These are phyloP conservation scores for Meiosimyza decipiens DNA, from an alignment of 2,888 invertebrate genomes.

Conservation along the genomic window DNA sequence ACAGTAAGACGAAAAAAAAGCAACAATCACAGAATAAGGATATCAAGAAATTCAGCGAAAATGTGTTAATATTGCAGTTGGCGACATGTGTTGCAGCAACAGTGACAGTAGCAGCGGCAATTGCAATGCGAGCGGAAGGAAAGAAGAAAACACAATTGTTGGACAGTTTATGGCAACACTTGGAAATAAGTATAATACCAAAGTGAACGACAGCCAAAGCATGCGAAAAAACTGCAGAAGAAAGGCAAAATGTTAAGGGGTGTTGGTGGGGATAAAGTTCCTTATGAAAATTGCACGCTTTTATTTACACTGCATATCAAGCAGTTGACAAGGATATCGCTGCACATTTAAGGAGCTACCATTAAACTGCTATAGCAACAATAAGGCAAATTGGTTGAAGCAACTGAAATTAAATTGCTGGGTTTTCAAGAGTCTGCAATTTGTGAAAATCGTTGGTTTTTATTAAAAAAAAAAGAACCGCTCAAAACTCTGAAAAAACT, in stretches of 20 bases:
- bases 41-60: conserved; percentile 24
- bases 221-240: not conserved
- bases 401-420: not conserved
- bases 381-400: not conserved
- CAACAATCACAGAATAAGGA: not conserved
- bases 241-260: no score
- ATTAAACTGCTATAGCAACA: not conserved
- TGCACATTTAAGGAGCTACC: no score
- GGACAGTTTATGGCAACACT: conserved; percentile 12
- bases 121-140: not conserved
- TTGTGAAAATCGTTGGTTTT: conserved; percentile 1
- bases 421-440: not conserved
- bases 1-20: not conserved
- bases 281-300: no score
- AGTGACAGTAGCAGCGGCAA: not conserved
- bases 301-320: no score
- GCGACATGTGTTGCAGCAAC: conserved; percentile 21
- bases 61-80: conserved; percentile 32
- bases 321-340: no score
- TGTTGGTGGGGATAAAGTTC: no score
- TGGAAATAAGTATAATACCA: conserved; percentile 12
- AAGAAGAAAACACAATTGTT: conserved; percentile 4
- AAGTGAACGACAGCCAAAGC: conserved; percentile 14
- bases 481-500: not conserved
- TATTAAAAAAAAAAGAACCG: not conserved